Conservation (phyloP, 2,888 invertebrate genomes). For the Erebia ligea region DNA sequence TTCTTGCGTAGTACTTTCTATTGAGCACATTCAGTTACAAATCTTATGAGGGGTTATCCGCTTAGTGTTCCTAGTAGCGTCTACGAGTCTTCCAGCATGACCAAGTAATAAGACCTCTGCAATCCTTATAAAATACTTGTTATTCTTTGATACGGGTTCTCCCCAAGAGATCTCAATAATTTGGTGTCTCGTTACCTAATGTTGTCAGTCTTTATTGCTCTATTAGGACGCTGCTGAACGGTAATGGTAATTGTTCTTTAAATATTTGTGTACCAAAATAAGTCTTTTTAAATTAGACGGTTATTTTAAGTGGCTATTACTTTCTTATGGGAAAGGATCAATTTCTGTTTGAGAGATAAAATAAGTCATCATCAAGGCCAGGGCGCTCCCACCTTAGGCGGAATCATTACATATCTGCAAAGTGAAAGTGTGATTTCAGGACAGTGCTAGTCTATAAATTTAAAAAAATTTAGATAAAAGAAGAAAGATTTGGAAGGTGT, state of each 20-base stretch:
- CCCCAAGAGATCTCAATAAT: slow-evolving; percentile 40
- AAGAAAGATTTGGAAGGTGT: too few species aligned
- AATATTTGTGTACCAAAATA: slow-evolving; percentile 23
- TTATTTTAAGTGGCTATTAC: not conserved
- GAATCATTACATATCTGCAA: too few species aligned
- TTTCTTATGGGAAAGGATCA: not conserved
- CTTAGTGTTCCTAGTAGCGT: not conserved
- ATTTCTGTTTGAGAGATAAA: not conserved
- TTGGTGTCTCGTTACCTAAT: slow-evolving; percentile 46
- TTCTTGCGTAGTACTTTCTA: too few species aligned
- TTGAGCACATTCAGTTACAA: too few species aligned
- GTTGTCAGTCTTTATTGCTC: slow-evolving; percentile 59
- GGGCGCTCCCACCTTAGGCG: too few species aligned
- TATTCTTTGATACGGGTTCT: slow-evolving; percentile 24
- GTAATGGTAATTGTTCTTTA: slow-evolving; percentile 36
- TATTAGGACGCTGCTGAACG: slow-evolving; percentile 49
- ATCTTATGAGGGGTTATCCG: too few species aligned
- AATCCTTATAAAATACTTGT: slow-evolving; percentile 17
- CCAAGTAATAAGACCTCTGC: not conserved
- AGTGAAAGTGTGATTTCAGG: too few species aligned
- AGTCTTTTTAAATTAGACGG: not conserved
- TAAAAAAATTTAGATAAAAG: too few species aligned
- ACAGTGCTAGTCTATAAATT: too few species aligned
- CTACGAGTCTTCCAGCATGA: not conserved
- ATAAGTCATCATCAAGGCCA: too few species aligned